Evolutionary conservation across 2,113 vertebrate species (phyloP).

Genomic region (Cyanoderma ruficeps): DNA sequence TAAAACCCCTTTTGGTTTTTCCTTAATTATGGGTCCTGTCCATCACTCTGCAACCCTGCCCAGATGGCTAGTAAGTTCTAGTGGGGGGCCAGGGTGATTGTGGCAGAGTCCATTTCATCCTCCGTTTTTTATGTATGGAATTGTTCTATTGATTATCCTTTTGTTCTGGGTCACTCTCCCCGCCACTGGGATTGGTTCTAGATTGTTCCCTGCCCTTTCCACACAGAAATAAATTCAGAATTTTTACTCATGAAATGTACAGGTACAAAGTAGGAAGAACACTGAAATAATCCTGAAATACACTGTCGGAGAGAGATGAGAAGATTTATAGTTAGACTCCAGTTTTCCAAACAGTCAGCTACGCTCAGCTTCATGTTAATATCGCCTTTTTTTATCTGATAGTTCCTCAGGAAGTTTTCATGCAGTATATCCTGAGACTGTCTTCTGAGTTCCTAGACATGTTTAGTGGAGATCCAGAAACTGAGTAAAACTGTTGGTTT

Average conservation of each 20-base stretch:
- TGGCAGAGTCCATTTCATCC: too few species aligned
- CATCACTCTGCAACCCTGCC: too few species aligned
- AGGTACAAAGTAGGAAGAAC: neutral
- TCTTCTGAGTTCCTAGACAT: neutral
- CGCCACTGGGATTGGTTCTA: too few species aligned
- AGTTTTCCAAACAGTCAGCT: neutral
- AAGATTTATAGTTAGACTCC: neutral
- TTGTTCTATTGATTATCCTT: too few species aligned
- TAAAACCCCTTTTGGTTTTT: too few species aligned
- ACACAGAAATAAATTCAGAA: neutral
- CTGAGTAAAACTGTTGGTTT: neutral
- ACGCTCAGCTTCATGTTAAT: neutral
- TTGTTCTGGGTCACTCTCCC: too few species aligned
- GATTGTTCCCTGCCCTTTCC: too few species aligned
- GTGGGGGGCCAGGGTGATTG: too few species aligned
- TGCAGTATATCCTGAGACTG: neutral
- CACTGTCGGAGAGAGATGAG: neutral
- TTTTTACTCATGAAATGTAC: neutral
- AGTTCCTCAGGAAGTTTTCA: neutral
- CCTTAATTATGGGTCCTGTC: too few species aligned
- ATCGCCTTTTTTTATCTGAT: neutral
- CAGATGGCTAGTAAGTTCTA: too few species aligned
- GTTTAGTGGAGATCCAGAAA: neutral
- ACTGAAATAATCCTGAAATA: neutral
- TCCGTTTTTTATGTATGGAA: too few species aligned